Base-by-base conservation (phyloP, 2,113 vertebrate genomes). In the Lampris megalopsis region DNA sequence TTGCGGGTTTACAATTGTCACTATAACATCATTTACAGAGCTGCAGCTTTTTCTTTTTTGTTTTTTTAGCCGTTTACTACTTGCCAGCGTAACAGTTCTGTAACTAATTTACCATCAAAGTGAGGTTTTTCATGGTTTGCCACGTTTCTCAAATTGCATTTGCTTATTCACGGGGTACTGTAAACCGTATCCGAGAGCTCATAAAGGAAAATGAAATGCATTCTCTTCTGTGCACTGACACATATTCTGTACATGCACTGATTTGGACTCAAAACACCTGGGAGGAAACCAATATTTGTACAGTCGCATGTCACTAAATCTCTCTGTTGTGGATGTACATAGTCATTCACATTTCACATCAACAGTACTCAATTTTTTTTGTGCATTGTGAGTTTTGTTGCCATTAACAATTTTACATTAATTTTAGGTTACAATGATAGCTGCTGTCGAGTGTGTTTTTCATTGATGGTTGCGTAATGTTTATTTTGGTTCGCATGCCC, bases 171-270 rank as follows among this genome's bases (percentile, higher is more conserved):
- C 11, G n/a, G 3, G 11, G n/a, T 13, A 53, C 5, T n/a, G n/a
- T 13, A 13, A 13, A n/a, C n/a, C 43, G 43, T 45, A 13, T 13
- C 50, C n/a, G 50, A 37, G 2, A 10, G 36, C 57, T 37, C 37
- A 40, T 38, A 8, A 59, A 59, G 5, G 24, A 59, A 9, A 59
- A 57, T 57, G 54, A 57, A 59, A 59, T n/a, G n/a, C 11, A 54
- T 54, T 50, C 24, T 52, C 7, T 45, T 45, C 1, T 24, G 52
- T 64, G 52, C 54, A 64, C 40, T 80, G 24, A 3, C 65, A 69
- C 6, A 2, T 59, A 42, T 38, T 35, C 24, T 47, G 45, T 69
- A 43, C 47, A 40, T 63, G 13, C 53, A 48, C 3, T 11, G 54
- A 37, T 13, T 56, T 24, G 6, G 38, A 7, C 68, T 52, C 2